Conservation (phyloP, 2,888 invertebrate species). For the Nematopogon swammerdamellus region DNA sequence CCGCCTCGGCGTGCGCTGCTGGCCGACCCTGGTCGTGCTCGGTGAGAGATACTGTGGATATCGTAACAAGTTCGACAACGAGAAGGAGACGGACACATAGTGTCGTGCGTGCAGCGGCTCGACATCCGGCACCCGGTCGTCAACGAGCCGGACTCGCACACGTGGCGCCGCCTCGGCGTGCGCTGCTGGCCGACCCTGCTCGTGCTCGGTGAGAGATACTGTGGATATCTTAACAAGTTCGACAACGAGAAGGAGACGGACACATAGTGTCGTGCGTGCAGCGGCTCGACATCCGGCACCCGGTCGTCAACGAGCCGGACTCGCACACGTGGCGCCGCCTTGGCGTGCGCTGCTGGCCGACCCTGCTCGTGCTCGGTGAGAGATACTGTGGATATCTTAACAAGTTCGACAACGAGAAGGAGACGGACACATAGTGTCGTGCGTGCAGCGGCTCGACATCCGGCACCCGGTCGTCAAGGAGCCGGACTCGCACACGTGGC, state of each 20-base stretch:
- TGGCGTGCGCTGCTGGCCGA: constrained; percentile 90
- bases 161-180: constrained; percentile 81
- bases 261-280: constrained; percentile 77
- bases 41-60: too few relatives aligned
- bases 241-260: constrained; percentile 78
- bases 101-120: constrained; percentile 79
- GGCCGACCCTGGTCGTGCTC: constrained; percentile 87
- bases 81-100: constrained; percentile 68
- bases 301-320: constrained; percentile 84
- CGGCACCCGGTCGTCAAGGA: constrained; percentile 92
- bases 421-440: constrained; percentile 71
- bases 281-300: constrained; percentile 81
- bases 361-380: constrained; percentile 76
- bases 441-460: constrained; percentile 80
- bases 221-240: too few relatives aligned
- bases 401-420: too few relatives aligned
- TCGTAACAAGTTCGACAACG: too few relatives aligned
- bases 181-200: constrained; percentile 91
- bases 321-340: constrained; percentile 76
- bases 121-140: constrained; percentile 87
- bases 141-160: constrained; percentile 72
- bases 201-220: constrained; percentile 73
- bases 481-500: constrained; percentile 72
- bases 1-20: constrained; percentile 76
- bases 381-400: too few relatives aligned